Evolutionary conservation across 2,888 invertebrate genomes (phyloP), one percentile per base, ranked within the genome.

Genomic region (Cheilosia vulpina): DNA sequence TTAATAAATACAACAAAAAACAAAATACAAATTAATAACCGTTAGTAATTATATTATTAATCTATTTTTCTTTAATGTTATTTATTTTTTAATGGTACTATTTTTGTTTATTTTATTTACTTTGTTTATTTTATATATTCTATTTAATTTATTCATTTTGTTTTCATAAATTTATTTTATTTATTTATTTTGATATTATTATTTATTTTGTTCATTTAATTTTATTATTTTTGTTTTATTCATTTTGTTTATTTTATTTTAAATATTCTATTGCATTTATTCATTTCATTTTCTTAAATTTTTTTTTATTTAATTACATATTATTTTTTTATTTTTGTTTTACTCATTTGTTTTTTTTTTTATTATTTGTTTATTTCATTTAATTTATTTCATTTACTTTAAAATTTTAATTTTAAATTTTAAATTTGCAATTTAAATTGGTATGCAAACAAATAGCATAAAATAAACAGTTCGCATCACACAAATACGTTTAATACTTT

Each of bases 221-320:
- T 50, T 50, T 50, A 50, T 50, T 50, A 13, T 50, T 21, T 50
- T 50, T 50, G 21, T 50, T 50, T 50, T 50, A 50, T 50, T 50
- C 21, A 50, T 50, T 50, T 24, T 50, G 19, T 24, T 24, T 50
- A 52, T 52, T 52, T 52, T 24, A 24, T 52, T 52, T 52, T 21
- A 21, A 7, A 24, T 52, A 52, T 52, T 52, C 27, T 21, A 13
- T 52, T 52, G 24, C 15, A 24, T 52, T 52, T 21, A 21, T 52
- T 52, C 24, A 24, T 52, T 24, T 24, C 11, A 19, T 24, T 52
- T 21, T 3, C 2, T 24, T 52, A 4, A 21, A 1, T 52, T 24
- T 13, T 24, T 24, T 52, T 55, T 15, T 7, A 1, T n/a, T 43
- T 43, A n/a, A 4, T 43, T n/a, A 0, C 5, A 24, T 24, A n/a